phyloP scores from a whole-genome alignment of 2,888 invertebrate species.

The Crematogaster levior region DNA sequence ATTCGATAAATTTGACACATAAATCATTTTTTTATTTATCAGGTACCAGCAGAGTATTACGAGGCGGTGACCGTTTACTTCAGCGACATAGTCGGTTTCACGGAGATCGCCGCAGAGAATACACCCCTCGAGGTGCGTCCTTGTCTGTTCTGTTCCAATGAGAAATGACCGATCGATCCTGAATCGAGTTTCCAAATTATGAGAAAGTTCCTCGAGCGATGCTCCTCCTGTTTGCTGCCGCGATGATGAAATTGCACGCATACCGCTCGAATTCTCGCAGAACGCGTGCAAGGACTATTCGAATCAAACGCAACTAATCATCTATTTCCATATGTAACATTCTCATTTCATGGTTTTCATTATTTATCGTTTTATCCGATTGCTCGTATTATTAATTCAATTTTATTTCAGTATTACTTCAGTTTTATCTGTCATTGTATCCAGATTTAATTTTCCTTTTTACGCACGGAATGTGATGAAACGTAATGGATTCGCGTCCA shows the following conservation, averaged over 20 bases:
- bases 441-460: too few species aligned
- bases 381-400: neutral
- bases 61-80: conserved; percentile 97
- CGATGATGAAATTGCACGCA: conserved; percentile 35
- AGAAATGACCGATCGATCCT: conserved; percentile 31
- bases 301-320: neutral
- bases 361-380: neutral
- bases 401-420: too few species aligned
- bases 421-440: neutral
- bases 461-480: neutral
- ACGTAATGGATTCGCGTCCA: neutral
- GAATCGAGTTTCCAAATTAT: conserved; percentile 35
- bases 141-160: neutral
- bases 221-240: neutral
- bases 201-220: conserved; percentile 18
- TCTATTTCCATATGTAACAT: neutral
- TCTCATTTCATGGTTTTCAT: neutral
- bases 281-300: neutral
- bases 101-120: conserved; percentile 95
- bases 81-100: conserved; percentile 97
- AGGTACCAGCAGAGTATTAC: conserved; percentile 96
- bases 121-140: conserved; percentile 93
- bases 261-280: conserved; percentile 5
- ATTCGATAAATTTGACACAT: neutral
- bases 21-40: conserved; percentile 4